phyloP scores from a whole-genome alignment of 2,113 vertebrate species.

The Pteronura brasiliensis region DNA sequence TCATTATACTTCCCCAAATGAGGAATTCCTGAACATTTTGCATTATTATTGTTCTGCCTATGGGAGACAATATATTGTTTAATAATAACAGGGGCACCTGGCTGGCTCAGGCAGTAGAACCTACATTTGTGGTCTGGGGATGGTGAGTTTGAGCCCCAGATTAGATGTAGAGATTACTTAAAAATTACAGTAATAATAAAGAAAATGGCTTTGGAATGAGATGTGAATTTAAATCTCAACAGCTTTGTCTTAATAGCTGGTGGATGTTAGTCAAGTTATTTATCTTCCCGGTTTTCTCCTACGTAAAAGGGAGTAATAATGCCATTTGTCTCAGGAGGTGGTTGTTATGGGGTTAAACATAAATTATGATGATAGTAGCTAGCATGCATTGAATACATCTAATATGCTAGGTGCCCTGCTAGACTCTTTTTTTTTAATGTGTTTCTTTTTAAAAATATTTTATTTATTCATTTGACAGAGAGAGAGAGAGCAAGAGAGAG shows the following conservation, averaged over 20 bases:
- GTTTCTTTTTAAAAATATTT: too few species aligned
- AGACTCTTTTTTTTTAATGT: background rate
- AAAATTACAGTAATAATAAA: background rate
- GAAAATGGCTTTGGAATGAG: background rate
- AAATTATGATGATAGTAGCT: background rate
- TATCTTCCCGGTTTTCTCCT: background rate
- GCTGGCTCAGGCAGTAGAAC: background rate
- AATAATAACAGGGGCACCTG: background rate
- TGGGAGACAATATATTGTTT: background rate
- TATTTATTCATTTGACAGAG: too few species aligned
- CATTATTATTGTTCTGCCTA: background rate
- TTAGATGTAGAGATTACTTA: background rate
- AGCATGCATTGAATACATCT: background rate
- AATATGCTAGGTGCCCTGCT: background rate
- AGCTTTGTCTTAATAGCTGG: background rate
- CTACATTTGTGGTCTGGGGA: background rate
- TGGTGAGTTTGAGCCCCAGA: background rate
- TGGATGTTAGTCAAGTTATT: background rate
- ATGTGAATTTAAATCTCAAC: background rate
- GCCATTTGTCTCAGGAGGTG: background rate
- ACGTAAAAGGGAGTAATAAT: background rate
- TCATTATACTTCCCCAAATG: background rate
- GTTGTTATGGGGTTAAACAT: background rate
- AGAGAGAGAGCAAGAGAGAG: too few species aligned
- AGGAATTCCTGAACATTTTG: background rate